phyloP scores from a whole-genome alignment of 1,140 invertebrate genomes.

The Tetramorium simillimum region DNA sequence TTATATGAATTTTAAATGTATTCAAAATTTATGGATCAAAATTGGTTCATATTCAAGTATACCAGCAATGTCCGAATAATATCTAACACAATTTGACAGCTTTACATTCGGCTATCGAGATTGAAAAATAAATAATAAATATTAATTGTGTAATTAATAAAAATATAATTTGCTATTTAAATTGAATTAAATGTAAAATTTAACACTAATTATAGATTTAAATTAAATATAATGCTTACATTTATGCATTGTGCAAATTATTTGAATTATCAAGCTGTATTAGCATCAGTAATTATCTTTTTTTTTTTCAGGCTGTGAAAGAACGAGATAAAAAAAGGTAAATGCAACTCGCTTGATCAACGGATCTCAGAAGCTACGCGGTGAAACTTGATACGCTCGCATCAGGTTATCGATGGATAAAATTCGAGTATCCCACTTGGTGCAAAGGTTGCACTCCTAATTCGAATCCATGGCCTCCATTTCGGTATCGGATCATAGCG shows the following conservation, averaged over 20 bases:
- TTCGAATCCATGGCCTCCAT: background rate
- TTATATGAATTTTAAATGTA: background rate
- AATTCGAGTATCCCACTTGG: background rate
- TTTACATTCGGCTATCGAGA: background rate
- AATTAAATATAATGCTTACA: background rate
- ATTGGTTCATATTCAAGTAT: background rate
- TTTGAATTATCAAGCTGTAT: background rate
- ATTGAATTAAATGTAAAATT: background rate
- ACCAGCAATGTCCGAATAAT: background rate
- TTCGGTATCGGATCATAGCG: background rate
- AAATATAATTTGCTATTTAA: background rate
- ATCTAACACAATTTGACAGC: background rate
- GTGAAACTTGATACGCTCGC: background rate
- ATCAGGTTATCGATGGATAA: background rate
- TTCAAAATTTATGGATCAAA: background rate
- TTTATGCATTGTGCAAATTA: background rate
- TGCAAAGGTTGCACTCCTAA: background rate
- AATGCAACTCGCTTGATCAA: background rate
- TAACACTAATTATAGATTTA: background rate
- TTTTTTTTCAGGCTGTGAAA: background rate
- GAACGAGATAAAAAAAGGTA: background rate
- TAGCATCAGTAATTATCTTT: background rate
- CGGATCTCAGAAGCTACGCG: background rate
- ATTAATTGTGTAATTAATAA: constrained; percentile 21
- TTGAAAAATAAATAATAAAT: background rate